phyloP scores from a whole-genome alignment of 2,113 vertebrate genomes.

The Ophthalmotilapia sp. region DNA sequence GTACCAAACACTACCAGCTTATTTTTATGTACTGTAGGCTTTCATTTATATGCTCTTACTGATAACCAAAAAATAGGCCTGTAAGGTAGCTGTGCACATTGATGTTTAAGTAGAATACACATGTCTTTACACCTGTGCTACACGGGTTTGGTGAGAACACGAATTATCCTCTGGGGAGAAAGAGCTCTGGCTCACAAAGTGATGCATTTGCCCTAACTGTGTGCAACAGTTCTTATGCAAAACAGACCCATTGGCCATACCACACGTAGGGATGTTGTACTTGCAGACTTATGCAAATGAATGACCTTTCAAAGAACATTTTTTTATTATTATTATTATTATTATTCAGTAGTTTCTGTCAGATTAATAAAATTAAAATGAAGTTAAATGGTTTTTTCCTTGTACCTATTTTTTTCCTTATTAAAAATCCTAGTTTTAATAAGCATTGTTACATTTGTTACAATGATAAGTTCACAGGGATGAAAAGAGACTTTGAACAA shows the following conservation, averaged over 20 bases:
- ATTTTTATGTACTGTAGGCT: not conserved
- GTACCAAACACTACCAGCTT: not conserved
- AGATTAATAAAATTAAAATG: not conserved
- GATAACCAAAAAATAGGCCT: not conserved
- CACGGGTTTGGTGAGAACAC: not conserved
- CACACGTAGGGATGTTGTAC: slow-evolving; percentile 28
- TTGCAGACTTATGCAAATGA: slow-evolving; percentile 50
- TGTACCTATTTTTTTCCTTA: not conserved
- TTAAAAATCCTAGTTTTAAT: not conserved
- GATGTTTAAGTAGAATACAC: not conserved
- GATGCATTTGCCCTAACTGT: slow-evolving; percentile 26
- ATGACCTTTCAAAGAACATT: slow-evolving; percentile 54
- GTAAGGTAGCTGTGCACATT: not conserved
- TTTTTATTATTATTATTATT: not conserved
- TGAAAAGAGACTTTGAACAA: not conserved
- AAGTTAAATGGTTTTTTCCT: not conserved
- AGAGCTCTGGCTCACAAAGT: slow-evolving; percentile 4
- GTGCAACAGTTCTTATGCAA: slow-evolving; percentile 37
- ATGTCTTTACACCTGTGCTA: not conserved
- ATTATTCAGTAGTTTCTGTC: not conserved
- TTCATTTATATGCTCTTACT: not conserved
- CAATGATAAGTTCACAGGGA: not conserved
- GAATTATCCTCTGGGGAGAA: not conserved
- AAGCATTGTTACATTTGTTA: not conserved
- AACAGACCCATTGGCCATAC: slow-evolving; percentile 35